These are phyloP conservation scores for Anthoscopus minutus DNA, from an alignment of 2,113 vertebrate genomes.

Conservation along the genomic window DNA sequence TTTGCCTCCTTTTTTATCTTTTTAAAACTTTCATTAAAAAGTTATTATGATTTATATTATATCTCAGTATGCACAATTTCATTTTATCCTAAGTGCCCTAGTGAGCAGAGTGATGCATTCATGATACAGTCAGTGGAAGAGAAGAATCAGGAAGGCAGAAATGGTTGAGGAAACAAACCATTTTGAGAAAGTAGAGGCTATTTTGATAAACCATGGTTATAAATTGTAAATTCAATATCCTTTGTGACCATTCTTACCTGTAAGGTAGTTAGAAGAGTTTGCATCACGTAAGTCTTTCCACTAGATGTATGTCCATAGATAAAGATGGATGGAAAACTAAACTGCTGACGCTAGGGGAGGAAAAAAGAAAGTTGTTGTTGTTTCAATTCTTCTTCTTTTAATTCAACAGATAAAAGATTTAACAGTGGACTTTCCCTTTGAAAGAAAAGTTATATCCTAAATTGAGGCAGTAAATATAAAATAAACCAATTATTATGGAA, in stretches of 20 bases:
- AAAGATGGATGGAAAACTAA: constrained; percentile 88
- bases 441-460: background rate
- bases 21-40: background rate
- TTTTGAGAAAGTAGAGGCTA: background rate
- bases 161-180: background rate
- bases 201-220: background rate
- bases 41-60: background rate
- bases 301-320: constrained; percentile 92
- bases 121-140: background rate
- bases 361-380: background rate
- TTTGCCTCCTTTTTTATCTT: background rate
- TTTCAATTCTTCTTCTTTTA: background rate
- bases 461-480: background rate
- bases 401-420: background rate
- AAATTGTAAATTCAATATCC: background rate
- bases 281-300: constrained; percentile 90
- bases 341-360: constrained; percentile 76
- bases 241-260: constrained; percentile 75
- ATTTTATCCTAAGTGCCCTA: background rate
- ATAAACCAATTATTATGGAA: background rate
- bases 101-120: background rate
- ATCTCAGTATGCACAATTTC: background rate
- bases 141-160: background rate
- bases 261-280: constrained; percentile 82
- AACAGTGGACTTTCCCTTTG: background rate